These are phyloP conservation scores for Pseudomugil gertrudae DNA, from an alignment of 2,797 vertebrate species.

Conservation along the genomic window DNA sequence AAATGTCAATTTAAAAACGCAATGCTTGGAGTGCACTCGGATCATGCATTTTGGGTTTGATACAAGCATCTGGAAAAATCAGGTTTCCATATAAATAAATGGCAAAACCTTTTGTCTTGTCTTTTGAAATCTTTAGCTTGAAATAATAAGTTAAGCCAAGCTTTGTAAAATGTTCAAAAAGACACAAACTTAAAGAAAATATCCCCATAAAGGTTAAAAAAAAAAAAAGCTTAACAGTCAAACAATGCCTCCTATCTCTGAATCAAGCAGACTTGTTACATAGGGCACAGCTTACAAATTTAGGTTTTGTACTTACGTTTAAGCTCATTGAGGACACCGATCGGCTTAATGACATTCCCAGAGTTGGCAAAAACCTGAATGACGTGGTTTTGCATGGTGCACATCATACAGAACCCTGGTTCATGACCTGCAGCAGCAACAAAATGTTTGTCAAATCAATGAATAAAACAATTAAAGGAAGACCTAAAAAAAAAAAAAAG, in stretches of 20 bases:
- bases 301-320: constrained; percentile 86
- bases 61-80: too few species aligned
- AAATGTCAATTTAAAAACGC: too few species aligned
- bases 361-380: constrained; percentile 93
- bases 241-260: constrained; percentile 44
- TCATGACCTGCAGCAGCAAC: constrained; percentile 84
- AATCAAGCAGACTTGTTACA: constrained; percentile 15
- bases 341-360: constrained; percentile 93
- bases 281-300: neutral
- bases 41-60: too few species aligned
- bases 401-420: constrained; percentile 98
- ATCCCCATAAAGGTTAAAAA: constrained; percentile 56
- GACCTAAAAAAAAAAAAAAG: neutral
- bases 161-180: too few species aligned
- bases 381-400: constrained; percentile 95
- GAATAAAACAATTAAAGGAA: constrained; percentile 6
- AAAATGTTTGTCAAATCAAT: constrained; percentile 12
- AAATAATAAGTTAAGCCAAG: too few species aligned
- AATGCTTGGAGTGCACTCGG: too few species aligned
- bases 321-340: constrained; percentile 92
- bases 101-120: too few species aligned
- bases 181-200: neutral
- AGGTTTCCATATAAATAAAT: too few species aligned
- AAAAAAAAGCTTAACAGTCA: constrained; percentile 30
- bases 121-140: too few species aligned